Evolutionary conservation across 2,888 invertebrate genomes (phyloP).

Genomic region (Leucozona laternaria): DNA sequence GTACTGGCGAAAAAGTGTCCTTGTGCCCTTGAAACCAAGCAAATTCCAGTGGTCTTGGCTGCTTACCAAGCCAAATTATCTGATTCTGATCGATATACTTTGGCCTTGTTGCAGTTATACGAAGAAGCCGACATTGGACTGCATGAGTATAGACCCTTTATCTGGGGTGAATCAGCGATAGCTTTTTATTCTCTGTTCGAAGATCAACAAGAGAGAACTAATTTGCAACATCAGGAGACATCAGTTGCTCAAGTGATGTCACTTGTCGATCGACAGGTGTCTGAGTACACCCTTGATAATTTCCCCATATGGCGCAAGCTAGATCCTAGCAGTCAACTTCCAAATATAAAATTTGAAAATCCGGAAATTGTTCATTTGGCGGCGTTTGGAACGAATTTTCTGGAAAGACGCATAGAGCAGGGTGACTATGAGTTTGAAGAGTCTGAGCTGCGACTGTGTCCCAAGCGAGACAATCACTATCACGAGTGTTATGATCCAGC

Average conservation of each 20-base stretch:
- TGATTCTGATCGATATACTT: slow-evolving; percentile 88
- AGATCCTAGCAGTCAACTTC: slow-evolving; percentile 81
- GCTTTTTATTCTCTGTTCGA: slow-evolving; percentile 89
- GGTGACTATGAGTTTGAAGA: slow-evolving; percentile 77
- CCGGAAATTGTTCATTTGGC: slow-evolving; percentile 75
- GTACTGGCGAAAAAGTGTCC: slow-evolving; percentile 87
- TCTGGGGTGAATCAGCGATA: slow-evolving; percentile 93
- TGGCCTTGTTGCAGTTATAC: slow-evolving; percentile 88
- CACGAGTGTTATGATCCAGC: slow-evolving; percentile 90
- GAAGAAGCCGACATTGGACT: slow-evolving; percentile 88
- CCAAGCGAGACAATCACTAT: slow-evolving; percentile 79
- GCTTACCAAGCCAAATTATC: slow-evolving; percentile 90
- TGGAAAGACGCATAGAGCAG: slow-evolving; percentile 80
- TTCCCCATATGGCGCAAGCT: slow-evolving; percentile 88
- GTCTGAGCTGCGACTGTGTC: slow-evolving; percentile 80
- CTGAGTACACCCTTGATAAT: slow-evolving; percentile 88
- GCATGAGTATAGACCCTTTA: slow-evolving; percentile 89
- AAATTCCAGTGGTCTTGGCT: slow-evolving; percentile 90
- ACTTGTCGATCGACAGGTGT: slow-evolving; percentile 87
- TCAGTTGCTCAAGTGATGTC: slow-evolving; percentile 90
- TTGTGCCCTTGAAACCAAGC: slow-evolving; percentile 86
- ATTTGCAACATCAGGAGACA: slow-evolving; percentile 88
- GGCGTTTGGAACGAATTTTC: slow-evolving; percentile 78
- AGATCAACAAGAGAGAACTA: slow-evolving; percentile 84
- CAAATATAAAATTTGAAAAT: slow-evolving; percentile 78